A percentile compares a stretch with the other conserved stretches of the same genome.
Evolutionary conservation across 2,797 vertebrate genomes (phyloP).

Genomic region (Remorina albescens): DNA sequence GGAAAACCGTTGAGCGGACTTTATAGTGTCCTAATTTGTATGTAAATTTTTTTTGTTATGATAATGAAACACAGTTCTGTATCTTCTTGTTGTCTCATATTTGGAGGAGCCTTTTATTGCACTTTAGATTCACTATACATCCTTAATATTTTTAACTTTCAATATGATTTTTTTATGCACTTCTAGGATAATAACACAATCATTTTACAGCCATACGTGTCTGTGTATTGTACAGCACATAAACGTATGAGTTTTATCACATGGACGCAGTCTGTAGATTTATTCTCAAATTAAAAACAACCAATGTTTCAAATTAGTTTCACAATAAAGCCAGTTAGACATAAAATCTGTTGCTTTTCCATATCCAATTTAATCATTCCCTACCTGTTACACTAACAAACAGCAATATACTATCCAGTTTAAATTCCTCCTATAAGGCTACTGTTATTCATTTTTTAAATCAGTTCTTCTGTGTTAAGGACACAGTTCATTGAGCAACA

Average conservation of each 20-base stretch:
- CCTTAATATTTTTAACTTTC: neutral
- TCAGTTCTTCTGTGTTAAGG: constrained; percentile 40
- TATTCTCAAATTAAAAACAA: neutral
- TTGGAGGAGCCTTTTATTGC: constrained; percentile 21
- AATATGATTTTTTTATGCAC: neutral
- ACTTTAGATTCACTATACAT: neutral
- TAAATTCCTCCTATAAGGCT: constrained; percentile 23
- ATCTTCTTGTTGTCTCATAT: constrained; percentile 48
- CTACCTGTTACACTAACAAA: constrained; percentile 27
- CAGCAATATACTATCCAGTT: constrained; percentile 10
- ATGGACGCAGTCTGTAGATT: neutral
- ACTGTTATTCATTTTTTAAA: constrained; percentile 46
- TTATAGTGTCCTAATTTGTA: constrained; percentile 68
- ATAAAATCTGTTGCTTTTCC: constrained; percentile 5
- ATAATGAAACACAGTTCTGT: too few species aligned
- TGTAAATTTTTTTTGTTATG: constrained; percentile 69
- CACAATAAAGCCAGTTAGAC: neutral
- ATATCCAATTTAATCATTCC: neutral
- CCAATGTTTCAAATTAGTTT: neutral
- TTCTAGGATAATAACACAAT: neutral
- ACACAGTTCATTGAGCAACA: constrained; percentile 68
- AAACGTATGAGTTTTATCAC: neutral
- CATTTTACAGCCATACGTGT: neutral
- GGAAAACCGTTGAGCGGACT: constrained; percentile 62
- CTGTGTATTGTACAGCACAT: neutral